phyloP scores from a whole-genome alignment of 2,888 invertebrate genomes.

The Scaptomyza polygonia region DNA sequence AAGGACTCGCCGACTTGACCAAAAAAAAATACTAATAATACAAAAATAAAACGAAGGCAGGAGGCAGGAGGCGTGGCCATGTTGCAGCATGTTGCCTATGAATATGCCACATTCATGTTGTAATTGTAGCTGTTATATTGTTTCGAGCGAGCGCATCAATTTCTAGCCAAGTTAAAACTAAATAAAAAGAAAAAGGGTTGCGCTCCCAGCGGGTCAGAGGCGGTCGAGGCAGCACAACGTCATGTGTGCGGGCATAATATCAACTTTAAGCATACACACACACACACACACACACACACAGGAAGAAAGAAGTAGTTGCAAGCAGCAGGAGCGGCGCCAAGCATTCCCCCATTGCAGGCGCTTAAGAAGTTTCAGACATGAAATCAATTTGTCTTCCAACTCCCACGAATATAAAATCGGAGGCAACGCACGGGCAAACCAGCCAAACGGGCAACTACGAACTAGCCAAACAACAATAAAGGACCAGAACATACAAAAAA shows the following conservation, averaged over 20 bases:
- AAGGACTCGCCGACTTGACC: slow-evolving; percentile 16
- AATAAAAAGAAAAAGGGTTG: slow-evolving; percentile 46
- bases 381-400: slow-evolving; percentile 81
- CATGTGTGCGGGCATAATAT: slow-evolving; percentile 59
- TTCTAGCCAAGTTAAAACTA: slow-evolving; percentile 69
- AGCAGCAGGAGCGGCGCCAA: slow-evolving; percentile 40
- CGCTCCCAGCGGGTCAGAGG: slow-evolving; percentile 5
- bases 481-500: slow-evolving; percentile 8
- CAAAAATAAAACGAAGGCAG: background rate
- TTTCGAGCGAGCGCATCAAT: slow-evolving; percentile 71
- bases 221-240: slow-evolving; percentile 36
- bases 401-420: slow-evolving; percentile 71
- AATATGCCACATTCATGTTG: slow-evolving; percentile 25
- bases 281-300: slow-evolving; percentile 31
- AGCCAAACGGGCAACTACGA: slow-evolving; percentile 23
- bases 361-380: slow-evolving; percentile 80
- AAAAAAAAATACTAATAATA: background rate
- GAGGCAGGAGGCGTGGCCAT: background rate
- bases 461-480: slow-evolving; percentile 29
- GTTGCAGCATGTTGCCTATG: slow-evolving; percentile 13
- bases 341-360: slow-evolving; percentile 72
- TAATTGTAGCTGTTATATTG: slow-evolving; percentile 53
- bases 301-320: slow-evolving; percentile 19
- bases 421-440: slow-evolving; percentile 37
- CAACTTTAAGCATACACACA: slow-evolving; percentile 53